Evolutionary conservation across 2,888 invertebrate species (phyloP).

Genomic region (Gastracanthus pulcherrimus): DNA sequence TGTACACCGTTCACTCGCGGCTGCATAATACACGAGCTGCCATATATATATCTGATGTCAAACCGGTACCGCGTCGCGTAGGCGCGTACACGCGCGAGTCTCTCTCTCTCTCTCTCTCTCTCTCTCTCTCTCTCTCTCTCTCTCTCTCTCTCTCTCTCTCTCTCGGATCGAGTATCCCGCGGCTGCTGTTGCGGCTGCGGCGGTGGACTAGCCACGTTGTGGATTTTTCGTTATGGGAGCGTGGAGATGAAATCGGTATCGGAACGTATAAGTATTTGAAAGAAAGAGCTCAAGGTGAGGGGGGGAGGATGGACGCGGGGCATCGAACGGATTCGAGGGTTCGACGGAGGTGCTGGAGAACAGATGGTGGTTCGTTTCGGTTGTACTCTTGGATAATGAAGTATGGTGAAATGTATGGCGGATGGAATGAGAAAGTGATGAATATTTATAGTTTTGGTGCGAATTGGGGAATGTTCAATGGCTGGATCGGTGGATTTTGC

Average conservation of each 20-base stretch:
- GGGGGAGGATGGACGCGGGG: neutral
- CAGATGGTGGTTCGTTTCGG: neutral
- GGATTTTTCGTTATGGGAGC: neutral
- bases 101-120: too few relatives aligned
- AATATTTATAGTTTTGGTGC: too few relatives aligned
- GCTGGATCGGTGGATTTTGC: too few relatives aligned
- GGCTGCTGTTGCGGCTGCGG: neutral
- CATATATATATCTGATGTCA: slow-evolving; percentile 18
- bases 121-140: too few relatives aligned
- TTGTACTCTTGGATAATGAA: too few relatives aligned
- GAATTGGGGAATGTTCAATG: too few relatives aligned
- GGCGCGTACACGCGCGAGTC: too few relatives aligned
- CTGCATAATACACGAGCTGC: too few relatives aligned
- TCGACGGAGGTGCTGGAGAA: neutral
- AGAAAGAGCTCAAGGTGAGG: neutral
- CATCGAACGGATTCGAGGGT: neutral
- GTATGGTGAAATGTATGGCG: too few relatives aligned
- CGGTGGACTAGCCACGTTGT: slow-evolving; percentile 31
- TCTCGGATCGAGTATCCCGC: slow-evolving; percentile 3
- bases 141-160: too few relatives aligned
- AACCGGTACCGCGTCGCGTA: slow-evolving; percentile 7
- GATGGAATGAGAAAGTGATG: too few relatives aligned
- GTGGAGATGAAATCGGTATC: neutral
- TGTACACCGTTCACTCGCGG: slow-evolving; percentile 29
- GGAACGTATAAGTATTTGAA: neutral